Percentiles rank a stretch among this genome's conserved stretches.
Evolutionary conservation across 1,140 invertebrate genomes (phyloP).

Genomic region (Brachionus calyciflorus): DNA sequence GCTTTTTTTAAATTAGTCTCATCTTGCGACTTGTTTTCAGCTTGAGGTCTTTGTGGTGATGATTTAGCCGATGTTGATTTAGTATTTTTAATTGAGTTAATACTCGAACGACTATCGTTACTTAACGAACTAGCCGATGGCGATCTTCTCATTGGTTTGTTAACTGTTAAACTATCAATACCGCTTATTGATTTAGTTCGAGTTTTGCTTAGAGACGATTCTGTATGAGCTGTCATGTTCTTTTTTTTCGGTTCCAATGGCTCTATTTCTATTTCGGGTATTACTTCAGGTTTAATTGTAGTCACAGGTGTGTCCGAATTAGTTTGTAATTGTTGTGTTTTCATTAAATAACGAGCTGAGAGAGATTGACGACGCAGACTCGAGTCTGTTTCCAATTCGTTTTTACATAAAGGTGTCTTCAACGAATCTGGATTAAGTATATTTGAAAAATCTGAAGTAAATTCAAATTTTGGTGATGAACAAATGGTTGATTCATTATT

Average conservation of each 20-base stretch:
- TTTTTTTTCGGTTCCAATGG: background rate
- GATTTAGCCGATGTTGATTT: slow-evolving; percentile 11
- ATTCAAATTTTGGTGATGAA: background rate
- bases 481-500: background rate
- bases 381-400: too few relatives aligned
- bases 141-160: background rate
- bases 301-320: too few relatives aligned
- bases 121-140: background rate
- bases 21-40: background rate
- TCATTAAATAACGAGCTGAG: background rate
- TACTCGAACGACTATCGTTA: background rate
- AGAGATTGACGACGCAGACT: background rate
- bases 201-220: background rate
- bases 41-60: background rate
- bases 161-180: too few relatives aligned
- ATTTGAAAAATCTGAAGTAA: slow-evolving; percentile 17
- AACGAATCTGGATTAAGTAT: slow-evolving; percentile 2
- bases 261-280: background rate
- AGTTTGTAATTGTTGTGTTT: background rate
- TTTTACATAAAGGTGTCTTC: too few relatives aligned
- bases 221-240: background rate
- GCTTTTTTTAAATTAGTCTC: slow-evolving; percentile 18
- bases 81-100: background rate
- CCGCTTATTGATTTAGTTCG: background rate
- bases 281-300: background rate